Evolutionary conservation across 2,888 invertebrate genomes (phyloP).

Genomic region (Mimachlamys varia): DNA sequence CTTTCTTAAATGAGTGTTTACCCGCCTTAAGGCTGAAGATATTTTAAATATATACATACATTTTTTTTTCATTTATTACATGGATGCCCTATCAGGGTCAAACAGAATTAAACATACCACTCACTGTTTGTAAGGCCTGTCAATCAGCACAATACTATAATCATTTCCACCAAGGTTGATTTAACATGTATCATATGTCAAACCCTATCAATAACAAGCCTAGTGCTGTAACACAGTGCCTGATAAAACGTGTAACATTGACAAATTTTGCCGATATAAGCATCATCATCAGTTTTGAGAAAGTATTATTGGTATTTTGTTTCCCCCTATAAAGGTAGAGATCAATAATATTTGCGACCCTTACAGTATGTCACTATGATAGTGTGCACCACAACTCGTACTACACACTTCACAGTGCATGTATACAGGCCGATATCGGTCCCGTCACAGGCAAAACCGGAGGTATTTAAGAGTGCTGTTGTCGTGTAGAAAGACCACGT

Average conservation of each 20-base stretch:
- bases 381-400: not conserved
- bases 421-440: slow-evolving; percentile 11
- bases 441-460: not conserved
- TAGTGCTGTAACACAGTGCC: not conserved
- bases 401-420: not conserved
- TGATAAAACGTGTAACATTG: not conserved
- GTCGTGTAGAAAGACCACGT: not conserved
- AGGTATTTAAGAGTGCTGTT: slow-evolving; percentile 32
- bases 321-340: not conserved
- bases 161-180: not conserved
- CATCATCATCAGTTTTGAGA: not conserved
- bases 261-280: not conserved
- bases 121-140: not conserved
- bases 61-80: too few species aligned
- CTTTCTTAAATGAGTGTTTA: too few species aligned
- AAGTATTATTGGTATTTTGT: not conserved
- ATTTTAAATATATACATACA: too few species aligned
- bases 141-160: not conserved
- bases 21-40: too few species aligned
- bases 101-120: not conserved
- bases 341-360: not conserved
- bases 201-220: not conserved
- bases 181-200: not conserved
- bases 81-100: not conserved
- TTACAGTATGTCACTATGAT: not conserved